Evolutionary conservation across 1,140 invertebrate genomes (phyloP).

Genomic region (Planococcus citri): DNA sequence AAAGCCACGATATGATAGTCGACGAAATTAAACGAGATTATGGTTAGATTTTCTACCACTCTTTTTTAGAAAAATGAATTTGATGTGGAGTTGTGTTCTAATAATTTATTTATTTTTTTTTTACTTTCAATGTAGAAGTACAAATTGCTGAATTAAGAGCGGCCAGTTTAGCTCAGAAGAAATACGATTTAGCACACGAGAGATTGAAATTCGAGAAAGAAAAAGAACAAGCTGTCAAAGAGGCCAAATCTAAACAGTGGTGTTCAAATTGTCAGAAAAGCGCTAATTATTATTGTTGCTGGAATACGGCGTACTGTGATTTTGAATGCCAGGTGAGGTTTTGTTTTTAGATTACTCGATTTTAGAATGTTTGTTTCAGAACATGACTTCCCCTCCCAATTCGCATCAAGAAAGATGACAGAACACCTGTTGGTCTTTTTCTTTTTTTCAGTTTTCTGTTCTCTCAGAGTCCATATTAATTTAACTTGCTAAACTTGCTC

Average conservation of each 20-base stretch:
- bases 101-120: neutral
- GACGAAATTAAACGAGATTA: constrained; percentile 47
- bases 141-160: constrained; percentile 48
- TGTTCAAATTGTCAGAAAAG: constrained; percentile 74
- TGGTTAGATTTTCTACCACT: too few relatives aligned
- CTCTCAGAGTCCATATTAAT: too few relatives aligned
- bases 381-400: too few relatives aligned
- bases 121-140: constrained; percentile 22
- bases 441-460: too few relatives aligned
- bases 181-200: constrained; percentile 44
- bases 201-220: constrained; percentile 48
- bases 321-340: constrained; percentile 60
- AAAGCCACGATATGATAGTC: constrained; percentile 48
- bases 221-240: constrained; percentile 49
- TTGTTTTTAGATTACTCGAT: too few relatives aligned
- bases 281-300: constrained; percentile 83
- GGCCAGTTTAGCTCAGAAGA: constrained; percentile 50
- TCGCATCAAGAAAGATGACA: too few relatives aligned
- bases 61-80: neutral
- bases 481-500: too few relatives aligned
- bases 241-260: constrained; percentile 74
- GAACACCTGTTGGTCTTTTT: too few relatives aligned
- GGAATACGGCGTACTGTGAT: constrained; percentile 89
- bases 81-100: neutral
- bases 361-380: neutral